Evolutionary conservation across 2,888 invertebrate species (phyloP).

Genomic region (Alsophila aescularia): DNA sequence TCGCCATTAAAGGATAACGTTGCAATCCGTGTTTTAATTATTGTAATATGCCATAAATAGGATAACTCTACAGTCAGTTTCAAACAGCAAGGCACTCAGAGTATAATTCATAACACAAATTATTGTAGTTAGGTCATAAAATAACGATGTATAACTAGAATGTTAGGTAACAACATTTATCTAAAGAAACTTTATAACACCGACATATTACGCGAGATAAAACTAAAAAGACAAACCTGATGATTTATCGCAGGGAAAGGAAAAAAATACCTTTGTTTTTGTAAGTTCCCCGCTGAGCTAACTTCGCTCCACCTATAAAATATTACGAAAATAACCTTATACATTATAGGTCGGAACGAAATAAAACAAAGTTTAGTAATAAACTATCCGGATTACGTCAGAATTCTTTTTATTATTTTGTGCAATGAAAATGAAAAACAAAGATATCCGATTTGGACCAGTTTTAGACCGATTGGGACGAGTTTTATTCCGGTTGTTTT

Average conservation of each 20-base stretch:
- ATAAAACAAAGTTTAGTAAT: slow-evolving; percentile 32
- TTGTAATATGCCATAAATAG: no score
- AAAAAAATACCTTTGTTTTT: slow-evolving; percentile 36
- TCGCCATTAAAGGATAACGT: no score
- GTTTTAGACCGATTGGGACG: neutral
- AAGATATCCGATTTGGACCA: neutral
- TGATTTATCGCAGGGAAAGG: slow-evolving; percentile 30
- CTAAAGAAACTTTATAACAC: no score
- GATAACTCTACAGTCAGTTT: no score
- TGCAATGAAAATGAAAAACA: slow-evolving; percentile 3
- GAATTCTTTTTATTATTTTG: slow-evolving; percentile 14
- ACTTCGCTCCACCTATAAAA: slow-evolving; percentile 31
- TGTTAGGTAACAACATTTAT: no score
- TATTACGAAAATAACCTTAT: slow-evolving; percentile 38
- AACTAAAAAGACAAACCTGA: slow-evolving; percentile 23
- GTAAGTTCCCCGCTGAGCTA: slow-evolving; percentile 25
- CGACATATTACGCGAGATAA: slow-evolving; percentile 4
- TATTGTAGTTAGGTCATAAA: no score
- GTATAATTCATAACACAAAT: no score
- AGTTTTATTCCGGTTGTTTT: neutral
- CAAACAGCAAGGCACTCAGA: no score
- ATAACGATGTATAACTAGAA: no score
- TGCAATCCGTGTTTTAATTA: no score
- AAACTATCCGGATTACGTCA: slow-evolving; percentile 23
- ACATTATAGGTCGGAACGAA: slow-evolving; percentile 27